phyloP scores from a whole-genome alignment of 2,797 vertebrate genomes.

The Parauchenoglanis punctatus region DNA sequence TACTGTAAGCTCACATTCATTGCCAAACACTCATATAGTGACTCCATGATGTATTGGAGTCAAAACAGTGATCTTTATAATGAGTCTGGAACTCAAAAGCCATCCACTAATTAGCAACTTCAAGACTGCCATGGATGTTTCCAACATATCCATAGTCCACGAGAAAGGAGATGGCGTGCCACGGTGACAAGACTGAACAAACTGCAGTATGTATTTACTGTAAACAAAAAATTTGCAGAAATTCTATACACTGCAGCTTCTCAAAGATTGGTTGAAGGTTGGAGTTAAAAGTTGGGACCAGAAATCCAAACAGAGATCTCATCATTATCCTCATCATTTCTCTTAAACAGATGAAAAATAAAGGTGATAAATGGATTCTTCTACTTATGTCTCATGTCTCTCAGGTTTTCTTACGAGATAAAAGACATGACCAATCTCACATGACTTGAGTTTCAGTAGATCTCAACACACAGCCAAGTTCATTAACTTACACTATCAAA shows the following conservation, averaged over 20 bases:
- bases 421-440: neutral
- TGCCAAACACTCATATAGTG: neutral
- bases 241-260: constrained; percentile 45
- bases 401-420: neutral
- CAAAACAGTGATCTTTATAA: neutral
- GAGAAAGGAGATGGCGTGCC: neutral
- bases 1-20: neutral
- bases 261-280: constrained; percentile 1
- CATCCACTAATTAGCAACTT: neutral
- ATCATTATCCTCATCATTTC: neutral
- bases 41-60: neutral
- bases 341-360: neutral
- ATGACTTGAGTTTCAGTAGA: neutral
- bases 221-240: constrained; percentile 39
- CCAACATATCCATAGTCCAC: neutral
- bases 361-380: too few relatives aligned
- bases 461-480: neutral
- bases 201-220: constrained; percentile 39
- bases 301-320: neutral
- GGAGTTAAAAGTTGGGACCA: neutral
- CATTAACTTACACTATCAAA: neutral
- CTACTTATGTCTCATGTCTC: neutral
- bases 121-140: neutral
- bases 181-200: constrained; percentile 37
- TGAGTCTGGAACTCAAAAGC: neutral